Evolutionary conservation across 2,113 vertebrate species (phyloP).

Genomic region (Psittacara wagleri): DNA sequence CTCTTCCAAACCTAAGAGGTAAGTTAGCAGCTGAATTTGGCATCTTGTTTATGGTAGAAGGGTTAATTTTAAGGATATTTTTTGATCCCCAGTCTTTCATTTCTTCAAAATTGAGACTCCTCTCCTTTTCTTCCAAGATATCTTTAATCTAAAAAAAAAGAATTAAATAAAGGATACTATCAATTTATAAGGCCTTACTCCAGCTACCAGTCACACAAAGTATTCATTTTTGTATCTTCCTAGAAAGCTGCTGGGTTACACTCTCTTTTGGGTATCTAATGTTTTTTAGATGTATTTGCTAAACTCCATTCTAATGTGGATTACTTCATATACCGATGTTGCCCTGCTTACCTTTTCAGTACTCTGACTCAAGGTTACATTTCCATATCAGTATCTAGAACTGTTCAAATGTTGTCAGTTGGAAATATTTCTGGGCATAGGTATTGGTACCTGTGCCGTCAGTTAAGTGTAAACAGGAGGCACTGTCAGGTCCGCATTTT

Average conservation of each 20-base stretch:
- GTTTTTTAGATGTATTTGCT: neutral
- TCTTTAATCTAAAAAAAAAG: conserved; percentile 64
- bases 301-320: neutral
- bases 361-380: neutral
- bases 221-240: neutral
- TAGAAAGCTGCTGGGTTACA: neutral
- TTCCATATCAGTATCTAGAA: neutral
- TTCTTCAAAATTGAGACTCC: conserved; percentile 71
- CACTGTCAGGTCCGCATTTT: neutral
- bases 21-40: conserved; percentile 61
- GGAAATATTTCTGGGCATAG: neutral
- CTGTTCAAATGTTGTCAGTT: neutral
- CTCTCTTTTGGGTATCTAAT: neutral
- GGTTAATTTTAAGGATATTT: conserved; percentile 60
- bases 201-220: neutral
- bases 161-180: neutral
- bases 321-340: neutral
- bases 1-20: conserved; percentile 75
- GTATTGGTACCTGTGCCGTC: neutral
- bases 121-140: conserved; percentile 63
- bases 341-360: neutral
- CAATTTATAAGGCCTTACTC: neutral
- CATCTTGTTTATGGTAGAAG: conserved; percentile 55
- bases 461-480: neutral
- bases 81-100: conserved; percentile 68